phyloP scores from a whole-genome alignment of 2,888 invertebrate species.

The Girardia tigrina region DNA sequence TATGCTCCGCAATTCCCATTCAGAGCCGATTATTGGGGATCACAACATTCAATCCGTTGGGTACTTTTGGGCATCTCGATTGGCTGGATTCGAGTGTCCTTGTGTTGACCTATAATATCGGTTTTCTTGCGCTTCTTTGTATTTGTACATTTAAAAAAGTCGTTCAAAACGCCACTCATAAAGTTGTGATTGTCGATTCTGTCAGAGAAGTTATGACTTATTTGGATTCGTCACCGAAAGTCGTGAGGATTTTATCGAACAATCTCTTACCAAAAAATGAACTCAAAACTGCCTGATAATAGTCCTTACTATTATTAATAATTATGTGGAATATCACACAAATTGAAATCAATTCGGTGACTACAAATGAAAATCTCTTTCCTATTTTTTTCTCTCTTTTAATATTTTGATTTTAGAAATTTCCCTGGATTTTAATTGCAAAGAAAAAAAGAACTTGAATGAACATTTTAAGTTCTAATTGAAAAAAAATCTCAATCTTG shows the following conservation, averaged over 20 bases:
- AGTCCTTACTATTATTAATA: too few relatives aligned
- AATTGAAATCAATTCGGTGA: too few relatives aligned
- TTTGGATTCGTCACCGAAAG: constrained; percentile 16
- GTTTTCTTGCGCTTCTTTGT: constrained; percentile 65
- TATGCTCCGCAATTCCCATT: constrained; percentile 86
- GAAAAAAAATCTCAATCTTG: too few relatives aligned
- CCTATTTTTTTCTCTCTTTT: too few relatives aligned
- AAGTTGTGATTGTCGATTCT: neutral
- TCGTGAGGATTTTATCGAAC: neutral
- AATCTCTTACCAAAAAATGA: neutral
- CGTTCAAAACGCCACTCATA: neutral
- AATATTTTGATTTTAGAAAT: too few relatives aligned
- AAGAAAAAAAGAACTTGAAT: too few relatives aligned
- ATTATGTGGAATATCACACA: too few relatives aligned
- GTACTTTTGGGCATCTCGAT: constrained; percentile 88
- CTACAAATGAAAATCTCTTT: too few relatives aligned
- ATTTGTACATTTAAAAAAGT: neutral
- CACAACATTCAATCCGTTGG: constrained; percentile 90
- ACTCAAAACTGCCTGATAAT: neutral
- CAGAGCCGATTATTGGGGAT: constrained; percentile 86
- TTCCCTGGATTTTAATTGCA: too few relatives aligned
- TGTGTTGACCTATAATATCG: constrained; percentile 77
- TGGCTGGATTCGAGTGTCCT: constrained; percentile 93
- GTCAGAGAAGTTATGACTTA: neutral
- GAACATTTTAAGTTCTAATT: too few relatives aligned